Conservation (phyloP, 2,888 invertebrate species). For the Subacronicta megacephala region DNA sequence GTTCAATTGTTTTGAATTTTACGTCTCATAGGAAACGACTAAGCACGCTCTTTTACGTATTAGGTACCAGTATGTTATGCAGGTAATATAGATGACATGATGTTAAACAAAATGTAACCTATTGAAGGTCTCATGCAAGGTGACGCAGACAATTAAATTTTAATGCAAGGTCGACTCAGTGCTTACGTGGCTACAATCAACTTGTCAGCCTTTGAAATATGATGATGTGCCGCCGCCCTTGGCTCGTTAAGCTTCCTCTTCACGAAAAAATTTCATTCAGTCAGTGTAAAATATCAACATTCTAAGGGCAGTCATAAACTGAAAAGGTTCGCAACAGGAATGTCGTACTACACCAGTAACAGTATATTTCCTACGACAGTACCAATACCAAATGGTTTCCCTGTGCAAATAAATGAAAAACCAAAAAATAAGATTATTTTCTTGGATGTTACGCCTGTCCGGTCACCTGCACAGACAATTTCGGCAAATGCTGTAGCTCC, state of each 20-base stretch:
- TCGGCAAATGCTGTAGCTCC: constrained; percentile 75
- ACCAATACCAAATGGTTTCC: constrained; percentile 76
- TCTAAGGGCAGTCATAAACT: constrained; percentile 43
- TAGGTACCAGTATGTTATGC: constrained; percentile 27
- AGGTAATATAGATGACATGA: constrained; percentile 30
- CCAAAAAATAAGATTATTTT: constrained; percentile 76
- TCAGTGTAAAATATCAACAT: constrained; percentile 55
- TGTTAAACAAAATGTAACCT: constrained; percentile 31
- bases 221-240: constrained; percentile 62
- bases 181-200: constrained; percentile 78
- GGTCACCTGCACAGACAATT: constrained; percentile 69
- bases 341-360: constrained; percentile 76
- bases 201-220: constrained; percentile 82
- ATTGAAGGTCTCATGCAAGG: constrained; percentile 72
- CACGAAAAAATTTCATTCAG: constrained; percentile 54
- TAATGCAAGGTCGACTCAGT: constrained; percentile 72
- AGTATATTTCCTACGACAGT: constrained; percentile 67
- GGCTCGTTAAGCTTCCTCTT: constrained; percentile 65
- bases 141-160: constrained; percentile 78
- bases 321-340: constrained; percentile 51
- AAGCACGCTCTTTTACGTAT: constrained; percentile 5
- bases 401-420: constrained; percentile 70
- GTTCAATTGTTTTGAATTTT: constrained; percentile 25
- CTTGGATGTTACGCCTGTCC: constrained; percentile 80
- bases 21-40: constrained; percentile 17